Evolutionary conservation across 2,113 vertebrate genomes (phyloP).

Genomic region (Vombatus ursinus): DNA sequence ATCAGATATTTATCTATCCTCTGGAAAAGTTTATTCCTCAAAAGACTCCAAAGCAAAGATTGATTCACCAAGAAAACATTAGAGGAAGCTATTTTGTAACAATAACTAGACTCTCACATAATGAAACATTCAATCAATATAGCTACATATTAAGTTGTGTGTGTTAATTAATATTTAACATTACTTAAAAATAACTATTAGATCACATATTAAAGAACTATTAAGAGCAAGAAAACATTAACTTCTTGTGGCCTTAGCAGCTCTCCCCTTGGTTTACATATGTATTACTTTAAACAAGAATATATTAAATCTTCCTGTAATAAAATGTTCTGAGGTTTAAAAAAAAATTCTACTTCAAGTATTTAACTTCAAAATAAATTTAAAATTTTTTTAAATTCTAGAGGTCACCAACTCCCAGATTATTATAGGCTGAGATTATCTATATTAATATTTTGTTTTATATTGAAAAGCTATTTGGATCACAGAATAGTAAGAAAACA

Average conservation of each 20-base stretch:
- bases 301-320: neutral
- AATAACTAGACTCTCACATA: neutral
- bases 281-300: neutral
- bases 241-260: neutral
- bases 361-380: no score
- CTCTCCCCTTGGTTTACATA: neutral
- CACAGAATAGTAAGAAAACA: no score
- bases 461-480: no score
- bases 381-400: neutral
- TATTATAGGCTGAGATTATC: no score
- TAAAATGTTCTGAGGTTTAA: neutral
- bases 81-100: neutral
- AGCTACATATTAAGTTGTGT: neutral
- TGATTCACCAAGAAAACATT: neutral
- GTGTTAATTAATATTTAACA: neutral
- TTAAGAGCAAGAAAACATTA: neutral
- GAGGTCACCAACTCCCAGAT: neutral
- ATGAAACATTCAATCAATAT: slow-evolving; percentile 5
- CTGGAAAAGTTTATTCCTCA: no score
- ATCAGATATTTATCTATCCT: neutral
- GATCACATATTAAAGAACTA: neutral
- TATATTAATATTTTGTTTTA: neutral
- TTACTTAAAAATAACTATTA: neutral
- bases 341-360: neutral
- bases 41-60: neutral